Percentiles rank a stretch among this genome's conserved stretches.
These are phyloP conservation scores for Sceloporus undulatus DNA, from an alignment of 2,113 vertebrate genomes.

Conservation along the genomic window DNA sequence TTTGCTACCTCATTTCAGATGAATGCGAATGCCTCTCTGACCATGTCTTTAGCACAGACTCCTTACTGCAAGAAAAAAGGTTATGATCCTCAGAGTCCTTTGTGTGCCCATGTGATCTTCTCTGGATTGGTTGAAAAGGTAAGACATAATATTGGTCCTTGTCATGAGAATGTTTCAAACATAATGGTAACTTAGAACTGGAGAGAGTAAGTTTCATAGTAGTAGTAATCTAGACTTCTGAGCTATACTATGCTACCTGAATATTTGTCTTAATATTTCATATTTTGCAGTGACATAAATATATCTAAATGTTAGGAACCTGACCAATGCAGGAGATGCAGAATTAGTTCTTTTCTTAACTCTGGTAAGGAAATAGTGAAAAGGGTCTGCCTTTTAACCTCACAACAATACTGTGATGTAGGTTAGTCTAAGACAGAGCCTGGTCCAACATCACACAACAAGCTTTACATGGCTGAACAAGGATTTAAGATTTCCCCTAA, in stretches of 20 bases:
- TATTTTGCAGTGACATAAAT: not conserved
- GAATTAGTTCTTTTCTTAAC: not conserved
- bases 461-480: too few relatives aligned
- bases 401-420: too few relatives aligned
- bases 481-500: too few relatives aligned
- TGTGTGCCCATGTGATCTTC: conserved; percentile 92
- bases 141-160: conserved; percentile 31
- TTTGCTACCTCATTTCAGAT: conserved; percentile 77
- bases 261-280: not conserved
- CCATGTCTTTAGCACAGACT: conserved; percentile 93
- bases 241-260: not conserved
- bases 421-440: too few relatives aligned
- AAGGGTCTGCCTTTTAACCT: too few relatives aligned
- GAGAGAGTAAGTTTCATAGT: not conserved
- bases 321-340: not conserved
- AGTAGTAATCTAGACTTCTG: not conserved
- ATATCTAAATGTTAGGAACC: not conserved
- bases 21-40: conserved; percentile 86
- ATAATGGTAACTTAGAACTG: too few relatives aligned
- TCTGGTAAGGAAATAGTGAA: not conserved
- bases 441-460: too few relatives aligned
- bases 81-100: conserved; percentile 93
- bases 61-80: conserved; percentile 85
- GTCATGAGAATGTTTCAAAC: not conserved
- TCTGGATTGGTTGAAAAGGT: conserved; percentile 88